Conservation (phyloP, 2,888 invertebrate genomes). For the Julus scandinavius region DNA sequence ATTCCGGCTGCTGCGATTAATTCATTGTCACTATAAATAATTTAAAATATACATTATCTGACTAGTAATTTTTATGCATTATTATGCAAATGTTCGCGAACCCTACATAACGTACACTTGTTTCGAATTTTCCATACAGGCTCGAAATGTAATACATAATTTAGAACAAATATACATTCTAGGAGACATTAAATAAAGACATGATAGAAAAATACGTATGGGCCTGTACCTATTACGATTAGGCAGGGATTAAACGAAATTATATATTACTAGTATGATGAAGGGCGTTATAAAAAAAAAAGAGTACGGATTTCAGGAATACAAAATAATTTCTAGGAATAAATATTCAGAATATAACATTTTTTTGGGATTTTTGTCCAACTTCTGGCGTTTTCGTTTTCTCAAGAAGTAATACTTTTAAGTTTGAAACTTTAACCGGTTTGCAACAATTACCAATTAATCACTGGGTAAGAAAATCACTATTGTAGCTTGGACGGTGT, state of each 20-base stretch:
- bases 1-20: constrained; percentile 25
- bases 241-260: neutral
- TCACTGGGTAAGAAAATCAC: no score
- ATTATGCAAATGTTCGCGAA: constrained; percentile 26
- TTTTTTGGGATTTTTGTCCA: neutral
- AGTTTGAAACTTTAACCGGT: neutral
- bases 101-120: neutral
- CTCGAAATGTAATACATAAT: neutral
- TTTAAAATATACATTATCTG: constrained; percentile 22
- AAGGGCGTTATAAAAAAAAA: neutral
- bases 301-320: neutral
- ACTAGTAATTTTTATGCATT: constrained; percentile 24
- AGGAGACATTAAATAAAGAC: neutral
- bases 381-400: neutral
- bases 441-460: neutral
- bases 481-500: no score
- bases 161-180: constrained; percentile 10
- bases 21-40: constrained; percentile 30
- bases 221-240: neutral
- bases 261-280: constrained; percentile 4
- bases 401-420: neutral
- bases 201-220: constrained; percentile 21
- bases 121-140: neutral
- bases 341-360: constrained; percentile 23
- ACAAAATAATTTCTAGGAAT: constrained; percentile 18